Conservation (phyloP, 2,888 invertebrate species). For the Globia sparganii region DNA sequence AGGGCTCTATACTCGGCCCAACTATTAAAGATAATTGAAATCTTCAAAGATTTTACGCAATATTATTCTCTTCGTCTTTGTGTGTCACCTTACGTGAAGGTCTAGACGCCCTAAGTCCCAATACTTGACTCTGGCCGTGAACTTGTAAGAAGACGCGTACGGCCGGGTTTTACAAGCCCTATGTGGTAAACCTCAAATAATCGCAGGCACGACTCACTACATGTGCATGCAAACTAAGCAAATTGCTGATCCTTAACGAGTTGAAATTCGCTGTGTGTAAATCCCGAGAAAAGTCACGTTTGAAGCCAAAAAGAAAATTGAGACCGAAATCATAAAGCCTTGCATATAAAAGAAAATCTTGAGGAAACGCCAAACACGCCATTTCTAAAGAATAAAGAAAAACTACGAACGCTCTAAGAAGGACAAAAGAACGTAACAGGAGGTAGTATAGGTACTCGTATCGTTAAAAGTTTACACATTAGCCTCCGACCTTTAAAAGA, state of each 20-base stretch:
- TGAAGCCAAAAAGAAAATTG: conserved; percentile 20
- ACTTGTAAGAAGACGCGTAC: conserved; percentile 16
- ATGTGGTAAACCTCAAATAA: background rate
- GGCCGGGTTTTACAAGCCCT: background rate
- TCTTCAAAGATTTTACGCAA: background rate
- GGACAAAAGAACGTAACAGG: conserved; percentile 2
- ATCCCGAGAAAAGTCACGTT: conserved; percentile 1
- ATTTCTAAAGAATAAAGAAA: conserved; percentile 38
- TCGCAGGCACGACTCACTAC: background rate
- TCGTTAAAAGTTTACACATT: conserved; percentile 43
- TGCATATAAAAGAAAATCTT: conserved; percentile 17
- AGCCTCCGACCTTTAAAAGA: conserved; percentile 46
- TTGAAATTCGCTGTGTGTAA: background rate
- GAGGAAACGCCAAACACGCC: conserved; percentile 8
- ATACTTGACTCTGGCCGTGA: conserved; percentile 37
- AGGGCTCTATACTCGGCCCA: background rate
- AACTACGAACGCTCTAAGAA: conserved; percentile 5
- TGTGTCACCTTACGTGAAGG: conserved; percentile 22
- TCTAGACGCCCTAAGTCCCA: conserved; percentile 30
- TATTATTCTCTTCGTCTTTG: background rate
- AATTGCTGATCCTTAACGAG: conserved; percentile 15
- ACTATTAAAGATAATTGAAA: background rate
- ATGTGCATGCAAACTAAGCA: background rate
- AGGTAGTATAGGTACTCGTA: conserved; percentile 5
- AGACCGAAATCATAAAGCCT: conserved; percentile 24